Evolutionary conservation across 2,113 vertebrate genomes (phyloP), one percentile per base, ranked within the genome.

Genomic region (Rhea americana): DNA sequence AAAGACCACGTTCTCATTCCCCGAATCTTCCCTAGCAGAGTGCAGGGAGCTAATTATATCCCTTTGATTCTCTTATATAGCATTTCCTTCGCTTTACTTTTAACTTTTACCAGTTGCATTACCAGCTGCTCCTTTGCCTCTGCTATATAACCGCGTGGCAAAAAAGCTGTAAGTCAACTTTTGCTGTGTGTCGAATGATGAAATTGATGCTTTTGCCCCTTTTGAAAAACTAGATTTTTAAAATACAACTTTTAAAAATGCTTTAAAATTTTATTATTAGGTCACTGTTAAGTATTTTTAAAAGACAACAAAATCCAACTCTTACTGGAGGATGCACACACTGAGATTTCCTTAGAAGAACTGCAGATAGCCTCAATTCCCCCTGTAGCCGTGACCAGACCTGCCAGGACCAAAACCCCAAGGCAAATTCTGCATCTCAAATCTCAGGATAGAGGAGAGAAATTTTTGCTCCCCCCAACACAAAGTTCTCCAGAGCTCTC

Each of bases 111-210:
- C 76, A 39, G 67, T 70, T 15, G 3, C 82, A 67, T 90, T 95
- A 66, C 82, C 91, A 95, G 86, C 87, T 95, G 94, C 73, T 93
- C 32, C 53, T 86, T 86, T 58, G 75, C 93, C 50, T 75, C 79
- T 87, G 32, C 59, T 7, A 8, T 59, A 47, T 41, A 43, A 59
- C 76, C 0, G 0, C 80, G 37, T n/a, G 75, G 66, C 72, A 82
- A 85, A 92, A 91, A 50, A 82, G 32, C 11, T 30, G 68, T 87
- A 89, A 94, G 91, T 92, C 77, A 93, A 14, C 4, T 89, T 68
- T 20, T 39, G 71, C 39, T 51, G 72, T 73, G 82, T 55, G 61
- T 30, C 0, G 0, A 53, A 48, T 53, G 37, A 17, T 50, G 22
- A 89, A 85, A 79, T 41, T 12, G 9, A 22, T 26, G 24, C 37